Evolutionary conservation across 2,113 vertebrate genomes (phyloP).

Genomic region (Formicarius rufipectus): DNA sequence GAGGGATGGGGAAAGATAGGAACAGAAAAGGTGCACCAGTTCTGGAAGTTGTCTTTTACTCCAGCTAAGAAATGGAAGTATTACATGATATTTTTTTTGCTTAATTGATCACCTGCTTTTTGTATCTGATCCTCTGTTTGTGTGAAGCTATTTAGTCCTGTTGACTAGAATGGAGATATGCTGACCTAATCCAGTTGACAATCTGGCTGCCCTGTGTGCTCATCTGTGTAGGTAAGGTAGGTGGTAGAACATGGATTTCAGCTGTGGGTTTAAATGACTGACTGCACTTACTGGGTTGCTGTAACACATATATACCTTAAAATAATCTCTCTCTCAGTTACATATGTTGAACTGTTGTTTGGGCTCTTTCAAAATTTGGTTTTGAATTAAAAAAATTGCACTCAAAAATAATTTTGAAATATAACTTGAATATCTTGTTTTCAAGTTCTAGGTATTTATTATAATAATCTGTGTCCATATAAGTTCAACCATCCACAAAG

Average conservation of each 20-base stretch:
- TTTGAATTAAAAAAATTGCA: neutral
- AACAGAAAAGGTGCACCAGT: neutral
- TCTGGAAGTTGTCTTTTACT: neutral
- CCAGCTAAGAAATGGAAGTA: neutral
- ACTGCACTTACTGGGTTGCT: neutral
- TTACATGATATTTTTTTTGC: neutral
- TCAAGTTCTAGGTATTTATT: neutral
- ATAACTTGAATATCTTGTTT: neutral
- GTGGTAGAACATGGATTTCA: neutral
- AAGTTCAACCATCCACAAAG: neutral
- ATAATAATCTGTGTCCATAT: neutral
- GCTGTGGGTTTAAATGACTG: neutral
- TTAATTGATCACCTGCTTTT: neutral
- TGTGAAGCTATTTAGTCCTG: neutral
- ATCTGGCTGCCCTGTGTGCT: neutral
- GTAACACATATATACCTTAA: neutral
- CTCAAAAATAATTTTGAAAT: neutral
- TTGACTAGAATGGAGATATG: neutral
- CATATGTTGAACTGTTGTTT: neutral
- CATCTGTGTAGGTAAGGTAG: neutral
- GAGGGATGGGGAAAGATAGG: neutral
- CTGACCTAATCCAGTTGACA: neutral
- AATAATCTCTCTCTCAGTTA: neutral
- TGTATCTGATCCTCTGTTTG: neutral
- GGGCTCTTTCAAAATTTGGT: neutral